Evolutionary conservation across 1,140 invertebrate species (phyloP), one percentile per base, ranked within the genome.

Genomic region (Drosophila tropicalis): DNA sequence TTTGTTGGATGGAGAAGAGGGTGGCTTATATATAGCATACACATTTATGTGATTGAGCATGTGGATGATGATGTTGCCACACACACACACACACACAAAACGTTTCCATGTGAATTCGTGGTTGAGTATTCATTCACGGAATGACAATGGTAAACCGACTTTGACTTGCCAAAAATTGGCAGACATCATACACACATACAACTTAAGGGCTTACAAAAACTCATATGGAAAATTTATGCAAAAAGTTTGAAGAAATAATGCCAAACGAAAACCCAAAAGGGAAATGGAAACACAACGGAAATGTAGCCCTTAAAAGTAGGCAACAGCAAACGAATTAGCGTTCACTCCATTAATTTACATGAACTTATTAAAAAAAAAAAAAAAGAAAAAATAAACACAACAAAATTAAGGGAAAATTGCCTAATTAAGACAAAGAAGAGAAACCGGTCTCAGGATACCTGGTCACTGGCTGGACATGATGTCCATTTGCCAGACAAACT

Each of bases 71-170:
- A 22, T 51, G 44, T 51, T 51, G 19, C 44, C 44, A 51, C 44
- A 22, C 15, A 47, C 44, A 47, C 15, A 47, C 15, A 44, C 15
- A 44, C 41, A 17, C 15, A 17, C 70, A 75, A 70, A 78, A 39
- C 71, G 55, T 76, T 86, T 76, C 70, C 72, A 79, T 72, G 76
- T 89, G 79, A 87, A 77, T 70, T 77, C 65, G 73, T 77, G 67
- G 79, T 89, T 87, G 83, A 89, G 85, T 89, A 77, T 81, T 89
- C 80, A 84, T 83, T 89, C 84, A 76, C 80, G 29, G 29, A 29
- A 87, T 79, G 79, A 87, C 85, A 87, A 86, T 86, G 83, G 83
- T 76, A 83, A 67, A 69, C 68, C 32, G 36, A 66, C 66, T 74
- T 70, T 67, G 63, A 73, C 82, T 79, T 72, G 78, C 67, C 82